Percentiles rank a stretch among this genome's conserved stretches.
Evolutionary conservation across 2,113 vertebrate genomes (phyloP).

Genomic region (Phalacrocorax aristotelis): DNA sequence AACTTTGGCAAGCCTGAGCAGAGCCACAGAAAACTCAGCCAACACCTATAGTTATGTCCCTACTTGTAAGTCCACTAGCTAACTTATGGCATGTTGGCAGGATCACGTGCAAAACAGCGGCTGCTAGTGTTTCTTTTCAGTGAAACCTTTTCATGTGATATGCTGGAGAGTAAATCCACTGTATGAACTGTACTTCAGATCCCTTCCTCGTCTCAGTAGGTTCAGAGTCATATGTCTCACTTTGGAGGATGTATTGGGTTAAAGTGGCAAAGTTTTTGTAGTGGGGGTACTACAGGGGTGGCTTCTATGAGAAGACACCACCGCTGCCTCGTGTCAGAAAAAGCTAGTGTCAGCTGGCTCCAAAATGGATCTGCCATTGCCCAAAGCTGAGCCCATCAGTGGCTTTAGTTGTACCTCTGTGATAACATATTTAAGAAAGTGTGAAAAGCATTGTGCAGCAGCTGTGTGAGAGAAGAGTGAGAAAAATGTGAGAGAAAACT

Average conservation of each 20-base stretch:
- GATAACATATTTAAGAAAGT: neutral
- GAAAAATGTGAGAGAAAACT: neutral
- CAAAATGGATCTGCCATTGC: neutral
- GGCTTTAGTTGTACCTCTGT: rapidly evolving
- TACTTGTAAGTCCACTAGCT: neutral
- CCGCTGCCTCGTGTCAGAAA: neutral
- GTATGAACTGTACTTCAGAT: neutral
- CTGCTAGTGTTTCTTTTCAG: neutral
- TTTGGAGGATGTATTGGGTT: neutral
- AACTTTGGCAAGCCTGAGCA: neutral
- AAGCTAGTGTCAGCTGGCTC: neutral
- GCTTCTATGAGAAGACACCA: neutral
- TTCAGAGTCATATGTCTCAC: neutral
- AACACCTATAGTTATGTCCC: neutral
- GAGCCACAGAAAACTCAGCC: neutral
- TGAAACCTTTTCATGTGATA: neutral
- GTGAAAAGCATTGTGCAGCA: neutral
- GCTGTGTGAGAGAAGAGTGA: neutral
- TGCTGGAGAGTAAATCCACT: neutral
- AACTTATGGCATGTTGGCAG: rapidly evolving
- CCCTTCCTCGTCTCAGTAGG: neutral
- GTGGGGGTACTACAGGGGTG: neutral
- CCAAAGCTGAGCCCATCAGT: neutral
- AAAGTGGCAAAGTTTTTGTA: neutral
- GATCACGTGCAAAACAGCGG: rapidly evolving